Evolutionary conservation across 2,797 vertebrate species (phyloP).

Genomic region (Pseudochaenichthys georgianus): DNA sequence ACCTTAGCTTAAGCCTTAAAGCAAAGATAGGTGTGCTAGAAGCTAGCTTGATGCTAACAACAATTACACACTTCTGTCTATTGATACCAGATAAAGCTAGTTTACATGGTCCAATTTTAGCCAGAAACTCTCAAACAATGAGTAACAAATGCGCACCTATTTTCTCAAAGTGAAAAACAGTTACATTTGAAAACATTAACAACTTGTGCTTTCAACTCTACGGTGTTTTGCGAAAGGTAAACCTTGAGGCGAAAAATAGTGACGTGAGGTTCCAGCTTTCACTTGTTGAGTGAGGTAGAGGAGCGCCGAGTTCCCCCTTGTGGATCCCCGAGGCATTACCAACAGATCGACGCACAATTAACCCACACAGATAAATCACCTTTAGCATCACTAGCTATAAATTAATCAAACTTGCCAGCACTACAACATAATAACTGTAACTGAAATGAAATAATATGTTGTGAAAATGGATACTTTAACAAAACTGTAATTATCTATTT

Average conservation of each 20-base stretch:
- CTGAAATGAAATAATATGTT: neutral
- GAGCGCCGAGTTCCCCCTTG: neutral
- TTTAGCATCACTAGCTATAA: neutral
- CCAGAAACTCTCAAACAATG: neutral
- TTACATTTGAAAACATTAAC: neutral
- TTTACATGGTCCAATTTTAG: neutral
- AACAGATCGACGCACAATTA: neutral
- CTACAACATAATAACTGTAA: neutral
- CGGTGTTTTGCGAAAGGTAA: neutral
- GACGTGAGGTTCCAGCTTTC: neutral
- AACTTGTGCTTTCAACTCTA: neutral
- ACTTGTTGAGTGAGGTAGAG: neutral
- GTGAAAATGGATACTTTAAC: neutral
- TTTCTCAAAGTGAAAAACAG: neutral
- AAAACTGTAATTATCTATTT: neutral
- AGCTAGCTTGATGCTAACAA: neutral
- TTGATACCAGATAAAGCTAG: neutral
- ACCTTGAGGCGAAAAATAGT: too few relatives aligned
- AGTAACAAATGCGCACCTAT: neutral
- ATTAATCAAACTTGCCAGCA: neutral
- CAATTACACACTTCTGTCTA: too few relatives aligned
- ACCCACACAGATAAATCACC: neutral
- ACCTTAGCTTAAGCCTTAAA: too few relatives aligned
- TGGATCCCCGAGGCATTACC: neutral
- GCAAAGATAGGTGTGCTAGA: neutral